Evolutionary conservation across 2,797 vertebrate genomes (phyloP).

Genomic region (Merluccius polli): DNA sequence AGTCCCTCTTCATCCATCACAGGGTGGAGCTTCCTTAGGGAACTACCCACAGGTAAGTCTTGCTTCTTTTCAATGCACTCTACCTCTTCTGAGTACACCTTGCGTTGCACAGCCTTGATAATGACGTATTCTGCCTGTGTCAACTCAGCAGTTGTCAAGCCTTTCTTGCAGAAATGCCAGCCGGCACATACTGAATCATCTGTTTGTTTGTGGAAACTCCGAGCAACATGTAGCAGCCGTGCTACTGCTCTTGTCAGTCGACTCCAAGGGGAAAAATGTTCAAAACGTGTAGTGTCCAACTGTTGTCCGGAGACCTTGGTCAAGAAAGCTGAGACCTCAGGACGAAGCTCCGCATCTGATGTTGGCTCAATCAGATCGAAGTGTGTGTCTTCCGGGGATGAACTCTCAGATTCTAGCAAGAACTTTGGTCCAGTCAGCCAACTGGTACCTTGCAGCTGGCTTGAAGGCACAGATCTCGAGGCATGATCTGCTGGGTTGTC

Average conservation of each 20-base stretch:
- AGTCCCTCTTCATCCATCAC: not conserved
- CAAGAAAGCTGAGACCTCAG: constrained; percentile 8
- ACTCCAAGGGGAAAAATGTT: constrained; percentile 18
- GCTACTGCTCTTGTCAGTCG: constrained; percentile 14
- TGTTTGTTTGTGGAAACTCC: not conserved
- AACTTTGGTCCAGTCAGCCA: not conserved
- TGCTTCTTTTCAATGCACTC: not conserved
- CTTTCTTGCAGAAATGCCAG: constrained; percentile 28
- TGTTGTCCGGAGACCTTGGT: not conserved
- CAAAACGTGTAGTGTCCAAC: not conserved
- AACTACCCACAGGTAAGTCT: constrained; percentile 1
- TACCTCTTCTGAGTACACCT: constrained; percentile 11
- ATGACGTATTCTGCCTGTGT: constrained; percentile 6
- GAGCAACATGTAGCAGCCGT: constrained; percentile 10
- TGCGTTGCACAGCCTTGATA: constrained; percentile 1
- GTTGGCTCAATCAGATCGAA: constrained; percentile 19
- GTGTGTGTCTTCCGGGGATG: not conserved
- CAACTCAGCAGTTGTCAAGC: not conserved
- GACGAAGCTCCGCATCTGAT: constrained; percentile 13
- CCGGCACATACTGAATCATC: constrained; percentile 1
- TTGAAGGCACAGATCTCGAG: too few species aligned
- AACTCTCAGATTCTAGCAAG: not conserved
- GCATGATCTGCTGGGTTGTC: not conserved
- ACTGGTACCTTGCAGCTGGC: too few species aligned
- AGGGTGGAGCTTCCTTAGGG: constrained; percentile 9